phyloP scores from a whole-genome alignment of 2,113 vertebrate species.

The Antigone vipio region DNA sequence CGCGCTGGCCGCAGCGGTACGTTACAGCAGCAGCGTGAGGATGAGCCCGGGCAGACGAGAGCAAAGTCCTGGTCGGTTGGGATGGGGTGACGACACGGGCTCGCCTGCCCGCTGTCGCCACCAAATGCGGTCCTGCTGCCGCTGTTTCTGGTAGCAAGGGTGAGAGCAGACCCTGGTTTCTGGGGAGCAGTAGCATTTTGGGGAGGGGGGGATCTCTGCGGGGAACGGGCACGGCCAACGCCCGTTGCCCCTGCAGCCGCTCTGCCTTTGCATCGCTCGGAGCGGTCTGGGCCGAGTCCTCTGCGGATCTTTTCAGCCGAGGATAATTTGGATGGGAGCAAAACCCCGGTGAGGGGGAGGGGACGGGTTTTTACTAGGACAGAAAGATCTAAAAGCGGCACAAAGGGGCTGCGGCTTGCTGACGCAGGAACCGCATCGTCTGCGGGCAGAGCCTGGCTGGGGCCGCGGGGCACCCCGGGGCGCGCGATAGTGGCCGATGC shows the following conservation, averaged over 20 bases:
- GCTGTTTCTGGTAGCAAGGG: accelerated
- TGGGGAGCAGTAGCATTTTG: neutral
- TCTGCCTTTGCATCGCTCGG: accelerated
- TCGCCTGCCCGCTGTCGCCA: no score
- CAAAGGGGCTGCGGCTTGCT: neutral
- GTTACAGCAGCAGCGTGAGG: neutral
- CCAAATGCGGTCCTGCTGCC: neutral
- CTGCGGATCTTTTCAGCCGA: neutral
- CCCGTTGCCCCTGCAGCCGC: accelerated
- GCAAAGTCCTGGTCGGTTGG: accelerated
- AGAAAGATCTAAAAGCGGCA: neutral
- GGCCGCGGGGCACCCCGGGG: neutral
- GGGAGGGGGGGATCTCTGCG: no score
- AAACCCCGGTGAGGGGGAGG: neutral
- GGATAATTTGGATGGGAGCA: neutral
- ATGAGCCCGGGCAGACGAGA: accelerated
- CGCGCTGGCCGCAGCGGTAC: accelerated
- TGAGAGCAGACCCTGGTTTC: neutral
- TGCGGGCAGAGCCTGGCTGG: neutral
- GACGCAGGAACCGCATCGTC: accelerated
- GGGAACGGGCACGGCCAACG: neutral
- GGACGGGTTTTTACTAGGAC: neutral
- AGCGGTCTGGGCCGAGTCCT: neutral
- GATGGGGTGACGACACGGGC: neutral
- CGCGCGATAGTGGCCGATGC: accelerated